These are phyloP conservation scores for Aleiodes alternator DNA, from an alignment of 2,888 invertebrate genomes.

Conservation along the genomic window DNA sequence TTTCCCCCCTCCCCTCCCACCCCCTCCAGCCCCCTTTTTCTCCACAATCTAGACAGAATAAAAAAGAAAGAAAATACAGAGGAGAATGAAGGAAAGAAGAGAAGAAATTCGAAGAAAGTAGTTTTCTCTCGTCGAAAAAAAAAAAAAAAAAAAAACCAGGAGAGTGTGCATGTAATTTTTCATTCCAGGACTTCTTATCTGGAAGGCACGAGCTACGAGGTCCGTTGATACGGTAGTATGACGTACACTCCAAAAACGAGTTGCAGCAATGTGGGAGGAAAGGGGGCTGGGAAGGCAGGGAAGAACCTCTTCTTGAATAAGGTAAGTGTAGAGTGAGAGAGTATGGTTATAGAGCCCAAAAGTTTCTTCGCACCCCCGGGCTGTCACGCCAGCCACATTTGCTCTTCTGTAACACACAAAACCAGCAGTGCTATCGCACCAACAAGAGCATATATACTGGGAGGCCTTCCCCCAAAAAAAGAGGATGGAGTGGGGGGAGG, in stretches of 20 bases:
- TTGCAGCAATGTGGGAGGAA: no score
- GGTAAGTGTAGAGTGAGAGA: slow-evolving; percentile 24
- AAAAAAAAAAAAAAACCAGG: slow-evolving; percentile 9
- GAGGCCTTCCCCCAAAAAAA: neutral
- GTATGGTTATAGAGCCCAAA: slow-evolving; percentile 19
- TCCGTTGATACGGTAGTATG: slow-evolving; percentile 50
- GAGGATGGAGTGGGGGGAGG: no score
- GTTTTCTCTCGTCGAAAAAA: no score
- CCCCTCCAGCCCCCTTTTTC: no score
- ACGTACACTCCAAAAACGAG: slow-evolving; percentile 25
- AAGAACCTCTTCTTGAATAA: slow-evolving; percentile 24
- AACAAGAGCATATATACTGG: neutral
- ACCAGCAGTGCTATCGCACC: slow-evolving; percentile 5
- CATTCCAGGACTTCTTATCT: slow-evolving; percentile 48
- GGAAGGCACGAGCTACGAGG: slow-evolving; percentile 35
- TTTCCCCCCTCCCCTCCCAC: no score
- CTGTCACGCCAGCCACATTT: slow-evolving; percentile 37
- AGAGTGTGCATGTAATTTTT: slow-evolving; percentile 62
- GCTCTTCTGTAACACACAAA: slow-evolving; percentile 13
- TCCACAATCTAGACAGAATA: no score
- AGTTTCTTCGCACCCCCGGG: slow-evolving; percentile 29
- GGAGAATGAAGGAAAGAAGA: slow-evolving; percentile 26
- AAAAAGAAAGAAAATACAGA: slow-evolving; percentile 22
- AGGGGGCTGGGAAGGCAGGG: neutral
- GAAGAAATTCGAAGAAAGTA: slow-evolving; percentile 31